Base-by-base conservation (phyloP, 2,888 invertebrate species). In the Scaptomyza polygonia region DNA sequence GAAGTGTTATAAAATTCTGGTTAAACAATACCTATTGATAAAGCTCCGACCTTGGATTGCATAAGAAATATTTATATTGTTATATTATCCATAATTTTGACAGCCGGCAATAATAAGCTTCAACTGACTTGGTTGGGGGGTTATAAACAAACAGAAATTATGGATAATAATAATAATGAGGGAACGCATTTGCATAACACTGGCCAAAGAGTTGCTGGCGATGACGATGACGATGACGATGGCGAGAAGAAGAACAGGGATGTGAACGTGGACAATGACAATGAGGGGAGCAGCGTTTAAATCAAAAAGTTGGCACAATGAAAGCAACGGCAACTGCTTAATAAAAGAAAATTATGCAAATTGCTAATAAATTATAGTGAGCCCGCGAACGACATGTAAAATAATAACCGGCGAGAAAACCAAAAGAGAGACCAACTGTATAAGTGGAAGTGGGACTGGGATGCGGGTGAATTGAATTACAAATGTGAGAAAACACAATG, bases 261-360 rank as follows among this genome's bases (percentile, higher is more conserved):
- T 8, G 36, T 36, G 34, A 30, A 36, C 18, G 39, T 21, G 8
- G 29, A 14, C 27, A 25, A 21, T 39, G 73, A 52, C 63, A 52
- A 34, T 3, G 21, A 21, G 34, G 72, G 58, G 77, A 43, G 44
- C 72, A 47, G 56, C 80, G 71, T 65, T 72, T 77, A 86, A 86
- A 73, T 79, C 84, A 79, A 77, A 79, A 71, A 70, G 57, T 68
- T 68, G 57, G 57, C 59, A 67, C 63, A 70, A 75, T 67, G 79
- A 73, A 65, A 68, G 68, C 80, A 70, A 72, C 67, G 72, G 58
- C 77, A 82, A 84, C 63, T 81, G 80, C 81, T 79, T 82, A 67
- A 88, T 86, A 72, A 86, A 83, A 77, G 80, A 88, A 88, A 88
- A 87, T 85, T 85, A 85, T 85, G 85, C 85, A 88, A 85, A 85